phyloP scores from a whole-genome alignment of 53 echinoderm and acorn worm genomes.

The Hippasteria phrygiana region DNA sequence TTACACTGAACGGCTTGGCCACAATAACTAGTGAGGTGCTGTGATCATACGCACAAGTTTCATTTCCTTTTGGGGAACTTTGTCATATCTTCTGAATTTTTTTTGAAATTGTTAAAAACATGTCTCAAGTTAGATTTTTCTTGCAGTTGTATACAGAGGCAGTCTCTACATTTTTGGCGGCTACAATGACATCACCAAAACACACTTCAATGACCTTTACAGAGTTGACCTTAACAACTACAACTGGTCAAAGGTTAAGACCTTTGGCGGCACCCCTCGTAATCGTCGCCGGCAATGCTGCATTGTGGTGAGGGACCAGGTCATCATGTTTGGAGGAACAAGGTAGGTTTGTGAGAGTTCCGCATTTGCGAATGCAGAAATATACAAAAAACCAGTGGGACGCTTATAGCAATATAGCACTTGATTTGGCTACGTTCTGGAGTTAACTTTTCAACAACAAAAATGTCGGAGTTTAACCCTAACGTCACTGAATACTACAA shows the following conservation, averaged over 20 bases:
- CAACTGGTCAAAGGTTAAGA: constrained; percentile 88
- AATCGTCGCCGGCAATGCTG: constrained; percentile 92
- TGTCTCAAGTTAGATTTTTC: neutral
- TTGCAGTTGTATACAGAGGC: constrained; percentile 80
- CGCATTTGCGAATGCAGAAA: too few species aligned
- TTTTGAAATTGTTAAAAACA: neutral
- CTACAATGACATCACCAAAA: constrained; percentile 83
- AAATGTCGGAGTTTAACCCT: too few species aligned
- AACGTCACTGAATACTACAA: too few species aligned
- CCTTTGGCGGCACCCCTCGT: constrained; percentile 74
- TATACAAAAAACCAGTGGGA: too few species aligned
- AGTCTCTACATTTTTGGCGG: constrained; percentile 91
- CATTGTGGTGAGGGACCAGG: constrained; percentile 76
- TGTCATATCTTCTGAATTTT: neutral
- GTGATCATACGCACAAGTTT: too few species aligned
- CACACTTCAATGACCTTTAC: constrained; percentile 89
- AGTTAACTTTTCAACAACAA: too few species aligned
- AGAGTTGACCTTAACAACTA: constrained; percentile 77
- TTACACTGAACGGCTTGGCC: too few species aligned
- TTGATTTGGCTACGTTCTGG: too few species aligned
- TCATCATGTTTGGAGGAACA: constrained; percentile 97
- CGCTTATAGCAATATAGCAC: too few species aligned
- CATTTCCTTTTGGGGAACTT: too few species aligned
- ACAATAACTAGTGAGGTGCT: too few species aligned
- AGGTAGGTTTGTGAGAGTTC: too few species aligned